Evolutionary conservation across 2,113 vertebrate species (phyloP).

Genomic region (Gasterosteus nipponicus): DNA sequence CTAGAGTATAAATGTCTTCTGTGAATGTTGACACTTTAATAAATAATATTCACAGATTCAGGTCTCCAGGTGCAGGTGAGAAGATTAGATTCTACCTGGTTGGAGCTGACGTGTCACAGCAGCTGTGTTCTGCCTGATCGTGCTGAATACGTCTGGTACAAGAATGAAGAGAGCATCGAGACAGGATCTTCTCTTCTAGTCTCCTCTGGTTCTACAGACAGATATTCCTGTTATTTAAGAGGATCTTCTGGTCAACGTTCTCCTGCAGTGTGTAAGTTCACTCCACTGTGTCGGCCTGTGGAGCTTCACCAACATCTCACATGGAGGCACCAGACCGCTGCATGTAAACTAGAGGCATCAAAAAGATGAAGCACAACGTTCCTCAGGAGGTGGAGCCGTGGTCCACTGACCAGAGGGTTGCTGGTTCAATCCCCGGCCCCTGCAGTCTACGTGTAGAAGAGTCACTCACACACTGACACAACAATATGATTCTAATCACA

Average conservation of each 20-base stretch:
- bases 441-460: too few relatives aligned
- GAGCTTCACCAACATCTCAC: too few relatives aligned
- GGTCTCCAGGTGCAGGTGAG: not conserved
- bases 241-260: not conserved
- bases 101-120: conserved; percentile 18
- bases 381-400: too few relatives aligned
- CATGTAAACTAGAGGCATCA: too few relatives aligned
- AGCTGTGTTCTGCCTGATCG: not conserved
- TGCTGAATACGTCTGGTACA: not conserved
- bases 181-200: rapidly evolving
- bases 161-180: rapidly evolving
- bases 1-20: not conserved
- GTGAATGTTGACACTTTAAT: not conserved
- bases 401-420: too few relatives aligned
- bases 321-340: too few relatives aligned
- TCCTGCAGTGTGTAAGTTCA: not conserved
- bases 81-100: rapidly evolving
- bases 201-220: rapidly evolving
- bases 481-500: too few relatives aligned
- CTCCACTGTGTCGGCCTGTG: too few relatives aligned
- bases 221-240: conserved; percentile 16
- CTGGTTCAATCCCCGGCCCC: too few relatives aligned
- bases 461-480: too few relatives aligned
- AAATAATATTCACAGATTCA: not conserved
- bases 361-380: too few relatives aligned